phyloP scores from a whole-genome alignment of 2,113 vertebrate genomes.

The Cottus gobio region DNA sequence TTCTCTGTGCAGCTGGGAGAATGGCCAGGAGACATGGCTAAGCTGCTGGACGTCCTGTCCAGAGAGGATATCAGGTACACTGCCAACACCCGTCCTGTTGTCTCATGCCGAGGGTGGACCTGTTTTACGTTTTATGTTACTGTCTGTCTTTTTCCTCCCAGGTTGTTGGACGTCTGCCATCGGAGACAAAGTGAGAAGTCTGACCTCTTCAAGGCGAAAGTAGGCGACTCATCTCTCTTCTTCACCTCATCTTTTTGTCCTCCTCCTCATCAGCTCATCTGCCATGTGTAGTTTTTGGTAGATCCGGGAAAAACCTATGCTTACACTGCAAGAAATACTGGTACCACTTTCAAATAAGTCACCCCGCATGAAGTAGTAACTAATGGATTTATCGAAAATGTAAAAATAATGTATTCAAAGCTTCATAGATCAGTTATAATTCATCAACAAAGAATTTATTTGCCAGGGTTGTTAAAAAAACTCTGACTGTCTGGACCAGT shows the following conservation, averaged over 20 bases:
- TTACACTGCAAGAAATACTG: neutral
- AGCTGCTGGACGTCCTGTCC: conserved; percentile 88
- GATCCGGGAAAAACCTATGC: neutral
- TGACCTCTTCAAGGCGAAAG: conserved; percentile 88
- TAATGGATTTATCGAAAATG: neutral
- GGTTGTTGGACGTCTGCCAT: conserved; percentile 89
- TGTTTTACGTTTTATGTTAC: neutral
- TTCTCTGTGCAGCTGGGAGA: conserved; percentile 87
- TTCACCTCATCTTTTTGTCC: conserved; percentile 22
- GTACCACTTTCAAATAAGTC: neutral
- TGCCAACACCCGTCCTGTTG: neutral
- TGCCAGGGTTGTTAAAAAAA: neutral
- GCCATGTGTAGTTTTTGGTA: neutral
- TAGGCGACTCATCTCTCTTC: conserved; percentile 68
- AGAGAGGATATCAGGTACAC: conserved; percentile 88
- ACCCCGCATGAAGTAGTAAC: no score
- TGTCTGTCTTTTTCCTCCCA: conserved; percentile 63
- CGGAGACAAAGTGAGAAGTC: conserved; percentile 83
- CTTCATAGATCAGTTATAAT: neutral
- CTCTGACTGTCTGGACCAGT: neutral
- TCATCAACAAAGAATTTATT: neutral
- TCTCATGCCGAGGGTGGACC: neutral
- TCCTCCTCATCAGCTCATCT: conserved; percentile 21
- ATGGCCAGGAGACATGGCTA: conserved; percentile 87
- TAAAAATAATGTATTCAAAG: neutral